These are phyloP conservation scores for Eciton burchellii DNA, from an alignment of 1,140 invertebrate species.

Conservation along the genomic window DNA sequence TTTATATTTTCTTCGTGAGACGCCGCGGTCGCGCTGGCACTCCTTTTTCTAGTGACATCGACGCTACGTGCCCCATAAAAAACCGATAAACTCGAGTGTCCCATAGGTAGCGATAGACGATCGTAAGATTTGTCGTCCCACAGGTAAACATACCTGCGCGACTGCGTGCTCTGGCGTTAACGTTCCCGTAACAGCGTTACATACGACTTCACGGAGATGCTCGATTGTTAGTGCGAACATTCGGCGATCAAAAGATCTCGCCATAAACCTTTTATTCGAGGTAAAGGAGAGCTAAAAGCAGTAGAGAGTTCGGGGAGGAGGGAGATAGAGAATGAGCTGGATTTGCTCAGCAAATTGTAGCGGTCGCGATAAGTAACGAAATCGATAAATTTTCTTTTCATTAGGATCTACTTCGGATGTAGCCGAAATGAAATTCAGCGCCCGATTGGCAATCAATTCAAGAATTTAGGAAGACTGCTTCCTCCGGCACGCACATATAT, in stretches of 20 bases:
- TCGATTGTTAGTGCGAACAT: background rate
- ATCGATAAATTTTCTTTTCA: slow-evolving; percentile 51
- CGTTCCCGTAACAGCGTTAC: slow-evolving; percentile 29
- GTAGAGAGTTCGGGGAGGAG: slow-evolving; percentile 22
- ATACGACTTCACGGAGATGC: slow-evolving; percentile 7
- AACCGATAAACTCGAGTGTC: slow-evolving; percentile 31
- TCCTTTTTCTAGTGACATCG: slow-evolving; percentile 41
- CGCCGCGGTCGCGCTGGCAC: slow-evolving; percentile 1
- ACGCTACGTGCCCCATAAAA: slow-evolving; percentile 55
- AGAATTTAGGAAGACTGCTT: slow-evolving; percentile 10
- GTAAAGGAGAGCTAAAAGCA: slow-evolving; percentile 39
- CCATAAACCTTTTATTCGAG: slow-evolving; percentile 29
- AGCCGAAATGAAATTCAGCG: slow-evolving; percentile 1
- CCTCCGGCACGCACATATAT: no score
- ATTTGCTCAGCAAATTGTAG: slow-evolving; percentile 42
- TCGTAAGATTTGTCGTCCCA: slow-evolving; percentile 21
- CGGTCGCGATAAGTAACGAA: slow-evolving; percentile 58
- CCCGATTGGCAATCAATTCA: slow-evolving; percentile 30
- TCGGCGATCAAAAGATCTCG: slow-evolving; percentile 1
- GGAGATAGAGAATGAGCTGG: slow-evolving; percentile 51
- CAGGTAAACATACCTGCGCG: background rate
- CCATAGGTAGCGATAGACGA: slow-evolving; percentile 11
- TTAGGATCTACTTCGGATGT: slow-evolving; percentile 40
- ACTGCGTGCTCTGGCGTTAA: slow-evolving; percentile 3
- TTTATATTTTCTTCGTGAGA: slow-evolving; percentile 49